These are phyloP conservation scores for Centropus bengalensis DNA, from an alignment of 2,113 vertebrate genomes.

Conservation along the genomic window DNA sequence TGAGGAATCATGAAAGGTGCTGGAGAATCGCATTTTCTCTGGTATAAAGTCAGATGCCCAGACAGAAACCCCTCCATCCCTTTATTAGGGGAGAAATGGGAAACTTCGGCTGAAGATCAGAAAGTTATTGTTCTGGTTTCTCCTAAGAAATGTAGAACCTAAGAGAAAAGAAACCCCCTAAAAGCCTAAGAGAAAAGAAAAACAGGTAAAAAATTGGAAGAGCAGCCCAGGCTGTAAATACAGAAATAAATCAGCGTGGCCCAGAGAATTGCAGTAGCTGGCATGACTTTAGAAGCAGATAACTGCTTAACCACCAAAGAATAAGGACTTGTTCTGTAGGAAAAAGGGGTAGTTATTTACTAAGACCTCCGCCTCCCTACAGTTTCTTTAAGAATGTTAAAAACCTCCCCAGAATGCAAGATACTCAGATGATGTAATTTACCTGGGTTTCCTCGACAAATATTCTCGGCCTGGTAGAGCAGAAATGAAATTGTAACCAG, in stretches of 20 bases:
- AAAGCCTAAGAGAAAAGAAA: too few species aligned
- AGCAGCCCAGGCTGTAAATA: background rate
- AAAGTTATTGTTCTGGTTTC: background rate
- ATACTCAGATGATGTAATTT: background rate
- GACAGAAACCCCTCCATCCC: background rate
- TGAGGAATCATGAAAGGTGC: background rate
- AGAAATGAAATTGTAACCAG: background rate
- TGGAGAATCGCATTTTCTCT: background rate
- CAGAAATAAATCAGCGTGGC: background rate
- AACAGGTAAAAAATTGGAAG: background rate
- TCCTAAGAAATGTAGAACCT: background rate
- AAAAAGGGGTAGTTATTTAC: background rate
- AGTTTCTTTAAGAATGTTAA: background rate
- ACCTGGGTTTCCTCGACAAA: background rate
- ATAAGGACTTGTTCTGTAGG: background rate
- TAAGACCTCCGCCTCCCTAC: background rate
- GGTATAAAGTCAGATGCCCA: background rate
- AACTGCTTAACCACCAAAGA: background rate
- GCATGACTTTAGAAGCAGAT: background rate
- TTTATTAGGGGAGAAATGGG: background rate
- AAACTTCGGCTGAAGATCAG: background rate
- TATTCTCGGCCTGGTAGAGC: accelerated
- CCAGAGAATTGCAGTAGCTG: background rate
- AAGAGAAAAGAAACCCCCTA: background rate
- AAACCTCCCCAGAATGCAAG: background rate